Evolutionary conservation across 2,113 vertebrate genomes (phyloP).

Genomic region (Plecotus auritus): DNA sequence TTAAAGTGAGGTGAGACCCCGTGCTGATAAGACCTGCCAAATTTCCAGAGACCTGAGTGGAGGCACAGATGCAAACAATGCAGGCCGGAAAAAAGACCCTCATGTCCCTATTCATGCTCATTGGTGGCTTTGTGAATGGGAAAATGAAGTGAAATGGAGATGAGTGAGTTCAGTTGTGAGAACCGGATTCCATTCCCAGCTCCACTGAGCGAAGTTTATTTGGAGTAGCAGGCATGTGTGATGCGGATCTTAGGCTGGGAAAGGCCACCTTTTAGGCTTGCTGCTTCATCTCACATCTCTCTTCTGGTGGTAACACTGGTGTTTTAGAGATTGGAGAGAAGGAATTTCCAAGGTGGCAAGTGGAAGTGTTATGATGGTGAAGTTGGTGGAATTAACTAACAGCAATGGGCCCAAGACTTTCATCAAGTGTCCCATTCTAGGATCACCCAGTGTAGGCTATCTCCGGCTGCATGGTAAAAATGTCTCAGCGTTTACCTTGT

Average conservation of each 20-base stretch:
- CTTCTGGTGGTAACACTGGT: not conserved
- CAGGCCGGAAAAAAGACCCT: not conserved
- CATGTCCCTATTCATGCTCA: not conserved
- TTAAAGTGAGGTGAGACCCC: not conserved
- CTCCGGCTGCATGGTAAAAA: not conserved
- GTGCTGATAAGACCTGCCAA: not conserved
- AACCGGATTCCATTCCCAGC: not conserved
- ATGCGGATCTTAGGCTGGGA: not conserved
- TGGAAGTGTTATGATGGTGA: not conserved
- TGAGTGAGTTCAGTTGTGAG: not conserved
- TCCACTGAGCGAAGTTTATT: not conserved
- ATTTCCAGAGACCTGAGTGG: not conserved
- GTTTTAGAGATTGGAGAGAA: not conserved
- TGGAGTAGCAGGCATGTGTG: fast-evolving
- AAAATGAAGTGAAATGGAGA: not conserved
- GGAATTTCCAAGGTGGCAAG: not conserved
- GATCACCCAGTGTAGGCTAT: not conserved
- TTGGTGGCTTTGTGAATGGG: not conserved
- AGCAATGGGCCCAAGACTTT: not conserved
- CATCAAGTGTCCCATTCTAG: too few species aligned
- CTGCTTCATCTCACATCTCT: not conserved
- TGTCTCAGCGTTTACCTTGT: not conserved
- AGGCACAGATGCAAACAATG: not conserved
- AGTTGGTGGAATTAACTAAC: not conserved
- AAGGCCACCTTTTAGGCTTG: not conserved